Conservation (phyloP, 35 echinoderm and acorn worm species). For the Holothuria glaberrima region DNA sequence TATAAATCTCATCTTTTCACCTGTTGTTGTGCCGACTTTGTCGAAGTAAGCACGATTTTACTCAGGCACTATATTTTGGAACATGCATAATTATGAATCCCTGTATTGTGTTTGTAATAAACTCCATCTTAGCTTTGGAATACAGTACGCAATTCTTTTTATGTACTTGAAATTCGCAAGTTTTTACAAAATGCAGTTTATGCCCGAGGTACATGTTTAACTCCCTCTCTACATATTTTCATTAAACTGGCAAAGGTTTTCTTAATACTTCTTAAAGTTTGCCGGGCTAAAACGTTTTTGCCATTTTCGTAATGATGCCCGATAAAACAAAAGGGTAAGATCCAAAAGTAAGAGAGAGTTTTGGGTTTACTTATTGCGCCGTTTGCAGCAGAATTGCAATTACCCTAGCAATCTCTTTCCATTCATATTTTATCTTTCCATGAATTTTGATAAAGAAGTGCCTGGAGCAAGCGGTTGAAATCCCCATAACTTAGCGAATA, state of each 20-base stretch:
- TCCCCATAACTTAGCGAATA: too few relatives aligned
- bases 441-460: constrained; percentile 40
- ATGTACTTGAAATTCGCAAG: too few relatives aligned
- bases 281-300: constrained; percentile 7
- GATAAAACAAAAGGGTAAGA: not conserved
- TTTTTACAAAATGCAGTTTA: not conserved
- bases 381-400: not conserved
- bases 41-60: too few relatives aligned
- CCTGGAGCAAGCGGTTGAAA: not conserved
- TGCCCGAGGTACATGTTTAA: not conserved
- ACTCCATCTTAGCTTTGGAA: too few relatives aligned
- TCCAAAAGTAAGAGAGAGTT: not conserved
- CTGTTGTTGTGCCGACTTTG: too few relatives aligned
- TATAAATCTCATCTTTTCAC: too few relatives aligned
- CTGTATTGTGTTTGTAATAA: too few relatives aligned
- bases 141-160: too few relatives aligned
- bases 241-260: too few relatives aligned
- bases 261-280: too few relatives aligned
- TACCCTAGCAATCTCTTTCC: constrained; percentile 25
- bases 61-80: too few relatives aligned
- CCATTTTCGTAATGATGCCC: constrained; percentile 15
- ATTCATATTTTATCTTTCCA: constrained; percentile 41
- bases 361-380: not conserved
- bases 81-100: too few relatives aligned
- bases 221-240: not conserved